Evolutionary conservation across 2,113 vertebrate genomes (phyloP).

Genomic region (Pterocles orientalis): DNA sequence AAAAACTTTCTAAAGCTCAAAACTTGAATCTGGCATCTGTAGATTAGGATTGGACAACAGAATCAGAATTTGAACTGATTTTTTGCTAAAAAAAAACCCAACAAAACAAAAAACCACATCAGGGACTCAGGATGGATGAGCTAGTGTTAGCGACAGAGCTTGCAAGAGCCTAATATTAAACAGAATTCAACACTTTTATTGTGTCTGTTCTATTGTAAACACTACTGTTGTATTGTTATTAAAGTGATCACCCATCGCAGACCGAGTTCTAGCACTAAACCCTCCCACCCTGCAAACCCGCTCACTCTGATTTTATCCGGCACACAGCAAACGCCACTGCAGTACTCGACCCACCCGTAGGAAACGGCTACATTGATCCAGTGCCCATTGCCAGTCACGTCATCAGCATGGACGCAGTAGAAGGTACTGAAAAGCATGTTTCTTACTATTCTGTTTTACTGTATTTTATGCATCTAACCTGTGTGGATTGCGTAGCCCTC

Average conservation of each 20-base stretch:
- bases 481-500: no score
- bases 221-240: neutral
- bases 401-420: conserved; percentile 78
- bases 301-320: neutral
- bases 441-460: neutral
- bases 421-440: conserved; percentile 72
- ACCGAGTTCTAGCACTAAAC: neutral
- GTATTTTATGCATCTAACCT: fast-evolving
- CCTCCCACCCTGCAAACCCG: neutral
- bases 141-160: fast-evolving
- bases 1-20: neutral
- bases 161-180: neutral
- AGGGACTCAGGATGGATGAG: neutral
- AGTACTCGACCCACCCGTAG: neutral
- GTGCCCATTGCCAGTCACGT: conserved; percentile 67
- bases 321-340: conserved; percentile 40
- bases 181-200: neutral
- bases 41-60: neutral
- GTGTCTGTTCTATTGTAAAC: neutral
- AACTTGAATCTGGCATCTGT: neutral
- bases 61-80: fast-evolving
- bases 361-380: conserved; percentile 68
- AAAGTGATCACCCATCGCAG: fast-evolving
- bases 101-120: no score
- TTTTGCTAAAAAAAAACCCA: neutral